phyloP scores from a whole-genome alignment of 2,888 invertebrate species.

The Xylota sylvarum region DNA sequence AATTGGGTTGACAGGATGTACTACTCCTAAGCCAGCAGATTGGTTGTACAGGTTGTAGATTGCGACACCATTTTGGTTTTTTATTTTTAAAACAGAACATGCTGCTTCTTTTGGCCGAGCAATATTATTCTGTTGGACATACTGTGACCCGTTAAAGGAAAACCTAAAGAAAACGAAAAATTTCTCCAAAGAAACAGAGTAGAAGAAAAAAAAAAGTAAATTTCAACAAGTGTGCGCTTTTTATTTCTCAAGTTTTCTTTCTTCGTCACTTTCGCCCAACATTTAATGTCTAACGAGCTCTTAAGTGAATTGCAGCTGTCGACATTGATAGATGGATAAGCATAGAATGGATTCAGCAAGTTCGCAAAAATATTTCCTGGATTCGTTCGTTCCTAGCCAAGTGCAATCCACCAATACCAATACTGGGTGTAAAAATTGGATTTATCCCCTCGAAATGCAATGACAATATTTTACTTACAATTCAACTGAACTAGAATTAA shows the following conservation, averaged over 20 bases:
- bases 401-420: conserved; percentile 43
- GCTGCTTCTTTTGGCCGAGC: no score
- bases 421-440: conserved; percentile 37
- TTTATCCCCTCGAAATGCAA: conserved; percentile 12
- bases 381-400: conserved; percentile 36
- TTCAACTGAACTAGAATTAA: conserved; percentile 24
- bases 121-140: not conserved
- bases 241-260: conserved; percentile 47
- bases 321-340: conserved; percentile 39
- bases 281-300: conserved; percentile 69
- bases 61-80: no score
- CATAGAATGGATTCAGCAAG: conserved; percentile 11
- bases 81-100: not conserved
- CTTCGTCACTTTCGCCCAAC: conserved; percentile 46
- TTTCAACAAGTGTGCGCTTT: conserved; percentile 48
- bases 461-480: not conserved
- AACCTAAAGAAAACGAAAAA: not conserved
- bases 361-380: conserved; percentile 24
- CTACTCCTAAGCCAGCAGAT: no score
- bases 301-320: conserved; percentile 67
- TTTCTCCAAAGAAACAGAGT: conserved; percentile 10
- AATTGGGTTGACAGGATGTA: no score
- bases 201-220: not conserved
- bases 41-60: no score
- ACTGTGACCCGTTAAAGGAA: conserved; percentile 9